Evolutionary conservation across 2,113 vertebrate species (phyloP).

Genomic region (Diglossa brunneiventris): DNA sequence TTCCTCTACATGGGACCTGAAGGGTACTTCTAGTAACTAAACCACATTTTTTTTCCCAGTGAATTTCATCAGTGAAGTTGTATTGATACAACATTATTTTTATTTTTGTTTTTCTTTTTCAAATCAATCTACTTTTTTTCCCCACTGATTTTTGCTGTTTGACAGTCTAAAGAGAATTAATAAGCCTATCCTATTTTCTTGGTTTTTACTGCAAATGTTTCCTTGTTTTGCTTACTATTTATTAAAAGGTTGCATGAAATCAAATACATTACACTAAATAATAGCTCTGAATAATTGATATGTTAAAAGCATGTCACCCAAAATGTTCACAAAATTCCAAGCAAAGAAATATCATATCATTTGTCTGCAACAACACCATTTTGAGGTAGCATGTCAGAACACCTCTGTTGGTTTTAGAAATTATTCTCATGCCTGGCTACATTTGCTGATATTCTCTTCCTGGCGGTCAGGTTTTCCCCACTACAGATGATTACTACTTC

Average conservation of each 20-base stretch:
- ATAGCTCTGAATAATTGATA: not conserved
- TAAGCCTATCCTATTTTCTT: not conserved
- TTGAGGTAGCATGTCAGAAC: not conserved
- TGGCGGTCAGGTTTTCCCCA: not conserved
- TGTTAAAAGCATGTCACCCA: not conserved
- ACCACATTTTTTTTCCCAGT: not conserved
- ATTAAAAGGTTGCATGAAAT: not conserved
- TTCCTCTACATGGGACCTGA: not conserved
- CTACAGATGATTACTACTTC: not conserved
- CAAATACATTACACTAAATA: not conserved
- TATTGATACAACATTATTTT: not conserved
- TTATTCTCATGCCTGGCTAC: not conserved
- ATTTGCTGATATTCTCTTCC: not conserved
- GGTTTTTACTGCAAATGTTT: not conserved
- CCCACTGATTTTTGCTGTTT: not conserved
- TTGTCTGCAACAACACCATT: not conserved
- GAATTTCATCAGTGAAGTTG: not conserved
- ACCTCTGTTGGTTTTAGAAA: constrained; percentile 13
- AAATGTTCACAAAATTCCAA: not conserved
- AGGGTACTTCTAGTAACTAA: not conserved
- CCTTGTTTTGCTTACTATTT: not conserved
- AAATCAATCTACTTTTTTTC: not conserved
- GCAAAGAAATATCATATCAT: not conserved
- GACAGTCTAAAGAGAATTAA: constrained; percentile 30
- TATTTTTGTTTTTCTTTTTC: not conserved